These are phyloP conservation scores for Hypercompe scribonia DNA, from an alignment of 2,888 invertebrate species.

Conservation along the genomic window DNA sequence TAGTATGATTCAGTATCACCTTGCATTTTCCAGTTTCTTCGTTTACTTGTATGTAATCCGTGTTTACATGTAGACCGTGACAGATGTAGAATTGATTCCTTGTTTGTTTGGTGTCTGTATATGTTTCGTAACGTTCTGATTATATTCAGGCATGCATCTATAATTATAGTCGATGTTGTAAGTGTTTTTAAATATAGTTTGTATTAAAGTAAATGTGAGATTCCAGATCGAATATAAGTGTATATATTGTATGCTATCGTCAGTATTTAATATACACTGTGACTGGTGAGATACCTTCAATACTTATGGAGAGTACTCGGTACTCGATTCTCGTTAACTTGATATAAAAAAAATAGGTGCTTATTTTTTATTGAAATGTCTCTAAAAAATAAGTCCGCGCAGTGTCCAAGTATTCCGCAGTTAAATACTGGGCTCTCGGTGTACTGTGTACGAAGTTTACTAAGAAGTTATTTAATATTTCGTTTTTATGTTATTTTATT, in stretches of 20 bases:
- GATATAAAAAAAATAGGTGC: no score
- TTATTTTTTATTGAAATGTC: no score
- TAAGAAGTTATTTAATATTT: no score
- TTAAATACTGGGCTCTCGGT: no score
- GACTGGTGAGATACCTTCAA: no score
- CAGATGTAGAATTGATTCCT: conserved; percentile 21
- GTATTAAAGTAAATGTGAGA: conserved; percentile 28
- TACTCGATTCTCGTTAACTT: no score
- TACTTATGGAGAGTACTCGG: no score
- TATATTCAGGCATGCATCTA: conserved; percentile 38
- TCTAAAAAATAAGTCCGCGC: no score
- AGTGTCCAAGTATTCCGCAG: no score
- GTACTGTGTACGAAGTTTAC: no score
- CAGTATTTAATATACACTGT: conserved; percentile 35
- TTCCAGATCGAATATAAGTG: conserved; percentile 23
- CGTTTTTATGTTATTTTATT: no score
- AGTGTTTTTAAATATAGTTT: conserved; percentile 32
- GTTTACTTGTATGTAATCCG: conserved; percentile 9
- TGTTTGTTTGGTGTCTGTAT: conserved; percentile 28
- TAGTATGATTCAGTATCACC: conserved; percentile 49
- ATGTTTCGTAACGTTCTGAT: conserved; percentile 23
- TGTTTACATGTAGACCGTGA: conserved; percentile 8
- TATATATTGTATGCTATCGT: conserved; percentile 29
- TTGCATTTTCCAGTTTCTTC: conserved; percentile 33
- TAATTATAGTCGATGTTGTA: conserved; percentile 39